Evolutionary conservation across 2,888 invertebrate genomes (phyloP).

Genomic region (Agrotis segetum): DNA sequence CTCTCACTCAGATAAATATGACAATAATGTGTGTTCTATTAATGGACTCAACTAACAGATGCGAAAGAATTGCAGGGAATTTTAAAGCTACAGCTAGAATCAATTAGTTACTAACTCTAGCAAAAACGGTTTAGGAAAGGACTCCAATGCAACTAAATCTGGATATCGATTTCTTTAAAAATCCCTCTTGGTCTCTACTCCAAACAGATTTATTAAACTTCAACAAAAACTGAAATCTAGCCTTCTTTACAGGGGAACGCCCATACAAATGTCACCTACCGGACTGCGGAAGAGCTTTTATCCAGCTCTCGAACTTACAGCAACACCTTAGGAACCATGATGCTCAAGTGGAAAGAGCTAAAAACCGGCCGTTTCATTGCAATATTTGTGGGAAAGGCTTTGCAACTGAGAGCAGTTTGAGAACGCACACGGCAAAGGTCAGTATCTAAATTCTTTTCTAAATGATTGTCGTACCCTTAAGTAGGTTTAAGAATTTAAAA

Average conservation of each 20-base stretch:
- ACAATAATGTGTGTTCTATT: conserved; percentile 24
- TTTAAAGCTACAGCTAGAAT: not conserved
- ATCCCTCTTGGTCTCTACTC: not conserved
- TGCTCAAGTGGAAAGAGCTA: conserved; percentile 98
- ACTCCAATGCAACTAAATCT: not conserved
- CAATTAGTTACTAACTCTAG: too few species aligned
- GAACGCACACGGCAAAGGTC: conserved; percentile 99
- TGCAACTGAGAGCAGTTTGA: conserved; percentile 98
- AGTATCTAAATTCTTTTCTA: conserved; percentile 83
- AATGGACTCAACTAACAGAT: conserved; percentile 28
- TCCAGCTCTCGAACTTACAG: conserved; percentile 98
- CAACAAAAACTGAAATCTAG: conserved; percentile 66
- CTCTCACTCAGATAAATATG: conserved; percentile 45
- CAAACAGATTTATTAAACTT: conserved; percentile 25
- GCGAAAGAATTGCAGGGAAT: conserved; percentile 32
- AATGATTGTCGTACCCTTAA: not conserved
- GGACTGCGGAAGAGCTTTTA: conserved; percentile 98
- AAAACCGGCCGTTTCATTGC: conserved; percentile 98
- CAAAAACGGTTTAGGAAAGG: too few species aligned
- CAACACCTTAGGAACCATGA: conserved; percentile 99
- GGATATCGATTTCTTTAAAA: not conserved
- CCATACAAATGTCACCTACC: conserved; percentile 99
- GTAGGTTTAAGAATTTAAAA: too few species aligned
- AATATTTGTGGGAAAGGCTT: conserved; percentile 99
- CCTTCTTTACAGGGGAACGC: conserved; percentile 95